A percentile compares a stretch with the other conserved stretches of the same genome.
Evolutionary conservation across 2,797 vertebrate species (phyloP).

Genomic region (Momotus momota): DNA sequence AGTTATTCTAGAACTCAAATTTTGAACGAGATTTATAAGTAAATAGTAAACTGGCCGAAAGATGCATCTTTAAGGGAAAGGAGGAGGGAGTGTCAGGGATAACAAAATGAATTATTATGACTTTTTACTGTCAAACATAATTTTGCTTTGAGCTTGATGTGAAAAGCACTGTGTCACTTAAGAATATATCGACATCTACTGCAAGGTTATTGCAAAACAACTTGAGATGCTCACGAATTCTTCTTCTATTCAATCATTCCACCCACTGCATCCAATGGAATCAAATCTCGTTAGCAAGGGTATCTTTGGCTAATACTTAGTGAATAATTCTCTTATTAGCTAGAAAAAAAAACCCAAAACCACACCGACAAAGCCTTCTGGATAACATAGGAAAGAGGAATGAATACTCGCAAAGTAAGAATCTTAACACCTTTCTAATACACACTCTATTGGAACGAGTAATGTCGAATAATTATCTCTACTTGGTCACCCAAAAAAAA

Average conservation of each 20-base stretch:
- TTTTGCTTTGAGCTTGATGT: conserved; percentile 2
- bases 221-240: conserved; percentile 6
- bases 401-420: not conserved
- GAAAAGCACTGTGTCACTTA: not conserved
- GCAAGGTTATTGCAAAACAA: conserved; percentile 11
- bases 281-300: not conserved
- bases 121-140: conserved; percentile 12
- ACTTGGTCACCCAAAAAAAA: conserved; percentile 18
- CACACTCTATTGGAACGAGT: not conserved
- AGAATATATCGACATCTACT: not conserved
- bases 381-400: not conserved
- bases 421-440: not conserved
- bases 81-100: not conserved
- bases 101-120: not conserved
- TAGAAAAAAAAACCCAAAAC: not conserved
- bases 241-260: not conserved
- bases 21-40: not conserved
- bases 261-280: not conserved
- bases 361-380: not conserved
- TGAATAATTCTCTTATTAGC: not conserved
- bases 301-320: not conserved
- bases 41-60: not conserved
- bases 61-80: not conserved
- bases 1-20: not conserved
- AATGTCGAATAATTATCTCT: not conserved